These are phyloP conservation scores for Aythya fuligula DNA, from an alignment of 2,797 vertebrate species.

Conservation along the genomic window DNA sequence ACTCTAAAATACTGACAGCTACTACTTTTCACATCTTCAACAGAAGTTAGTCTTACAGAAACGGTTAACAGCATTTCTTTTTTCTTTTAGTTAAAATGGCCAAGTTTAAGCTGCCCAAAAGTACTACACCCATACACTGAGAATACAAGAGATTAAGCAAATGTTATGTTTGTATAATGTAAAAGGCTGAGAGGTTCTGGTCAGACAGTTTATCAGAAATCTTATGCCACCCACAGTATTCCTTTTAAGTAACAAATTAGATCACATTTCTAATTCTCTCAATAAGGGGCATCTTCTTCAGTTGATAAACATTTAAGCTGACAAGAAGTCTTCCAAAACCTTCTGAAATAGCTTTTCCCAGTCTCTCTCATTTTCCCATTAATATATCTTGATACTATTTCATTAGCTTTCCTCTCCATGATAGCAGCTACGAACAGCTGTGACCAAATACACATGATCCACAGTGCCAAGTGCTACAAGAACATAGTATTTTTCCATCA, in stretches of 20 bases:
- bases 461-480: fast-evolving
- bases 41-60: neutral
- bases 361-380: neutral
- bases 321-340: neutral
- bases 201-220: neutral
- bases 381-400: neutral
- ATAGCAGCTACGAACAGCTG: neutral
- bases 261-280: neutral
- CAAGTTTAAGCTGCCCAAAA: neutral
- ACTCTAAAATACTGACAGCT: neutral
- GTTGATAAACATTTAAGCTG: neutral
- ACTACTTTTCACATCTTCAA: neutral
- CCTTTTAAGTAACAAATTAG: neutral
- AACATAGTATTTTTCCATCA: neutral
- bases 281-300: neutral
- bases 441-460: neutral
- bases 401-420: neutral
- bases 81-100: neutral
- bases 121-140: neutral
- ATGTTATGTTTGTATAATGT: neutral
- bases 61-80: neutral
- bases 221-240: neutral
- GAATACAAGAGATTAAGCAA: neutral
- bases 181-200: neutral
- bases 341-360: neutral